Base-by-base conservation (phyloP, 92 coral and sea anemone species). In the Phenganax marumi region DNA sequence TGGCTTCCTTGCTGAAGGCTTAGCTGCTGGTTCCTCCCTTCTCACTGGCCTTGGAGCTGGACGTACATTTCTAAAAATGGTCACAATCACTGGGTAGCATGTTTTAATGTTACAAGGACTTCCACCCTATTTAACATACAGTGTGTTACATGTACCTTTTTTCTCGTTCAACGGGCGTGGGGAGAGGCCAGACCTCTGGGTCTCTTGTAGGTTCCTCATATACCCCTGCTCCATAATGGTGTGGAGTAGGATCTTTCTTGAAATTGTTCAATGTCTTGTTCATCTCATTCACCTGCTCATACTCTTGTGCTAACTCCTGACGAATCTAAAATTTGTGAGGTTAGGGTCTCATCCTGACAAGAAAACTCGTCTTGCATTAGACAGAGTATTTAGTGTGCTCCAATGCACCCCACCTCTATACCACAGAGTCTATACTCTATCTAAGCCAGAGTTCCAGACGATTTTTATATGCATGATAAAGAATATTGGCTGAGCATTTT, bases 121-220 rank as follows among this genome's bases (percentile, higher is more conserved):
- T n/a, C n/a, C 1, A 33, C 1, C 6, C 1, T 33, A 33, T 33
- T 56, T 1, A 56, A 56, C 63, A 56, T 56, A 52, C 23, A 14
- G 48, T 13, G 12, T 3, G 6, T 3, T 14, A 51, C 39, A 18
- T 49, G 51, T 72, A 91, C 99, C 99, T 96, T 87, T 89, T 91
- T 56, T 96, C 99, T 52, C 97, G 89, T 77, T 96, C 99, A 12
- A 92, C 97, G 7, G 99, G 99, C 12, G 99, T 92, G 74, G 97
- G 99, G 19, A 97, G 97, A 4, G 99, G 99, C 99, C 99, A 96
- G 11, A 96, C 99, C 70, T 92, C 99, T 22, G 99, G 99, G 84
- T 96, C 99, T 49, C 99, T 81, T 10, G 99, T 96, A 3, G 99
- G 99, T 75, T 92, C 99, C 16, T 89, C 95, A 33, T 92, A 90